These are phyloP conservation scores for Drosophila tanythrix DNA, from an alignment of 2,888 invertebrate genomes.

Conservation along the genomic window DNA sequence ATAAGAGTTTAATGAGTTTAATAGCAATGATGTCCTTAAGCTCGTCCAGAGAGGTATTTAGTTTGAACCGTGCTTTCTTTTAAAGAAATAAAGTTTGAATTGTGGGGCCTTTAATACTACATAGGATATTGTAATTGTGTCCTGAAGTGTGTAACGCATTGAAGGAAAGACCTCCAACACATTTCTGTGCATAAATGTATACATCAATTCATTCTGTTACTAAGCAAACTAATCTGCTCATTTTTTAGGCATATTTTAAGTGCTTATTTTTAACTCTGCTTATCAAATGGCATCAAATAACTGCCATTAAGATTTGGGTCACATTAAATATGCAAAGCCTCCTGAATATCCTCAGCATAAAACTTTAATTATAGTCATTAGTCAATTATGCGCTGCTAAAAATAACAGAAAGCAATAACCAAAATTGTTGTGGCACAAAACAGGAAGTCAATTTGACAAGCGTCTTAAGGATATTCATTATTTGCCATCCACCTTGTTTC, in stretches of 20 bases:
- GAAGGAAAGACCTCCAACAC: neutral
- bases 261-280: neutral
- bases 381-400: constrained; percentile 29
- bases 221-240: neutral
- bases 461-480: constrained; percentile 30
- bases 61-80: neutral
- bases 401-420: constrained; percentile 34
- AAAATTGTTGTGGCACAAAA: constrained; percentile 16
- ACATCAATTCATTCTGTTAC: neutral
- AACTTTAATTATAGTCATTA: constrained; percentile 43
- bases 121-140: neutral
- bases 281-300: neutral
- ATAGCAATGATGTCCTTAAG: neutral
- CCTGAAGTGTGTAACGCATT: neutral
- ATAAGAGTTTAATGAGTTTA: neutral
- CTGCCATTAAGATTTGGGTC: neutral
- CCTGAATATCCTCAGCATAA: neutral
- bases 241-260: neutral
- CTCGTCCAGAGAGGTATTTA: neutral
- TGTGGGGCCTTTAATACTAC: neutral
- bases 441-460: constrained; percentile 24
- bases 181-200: neutral
- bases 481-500: constrained; percentile 23
- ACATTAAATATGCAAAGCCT: constrained; percentile 34
- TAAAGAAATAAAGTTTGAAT: neutral